These are phyloP conservation scores for Ennomos quercinarius DNA, from an alignment of 2,888 invertebrate genomes.

Conservation along the genomic window DNA sequence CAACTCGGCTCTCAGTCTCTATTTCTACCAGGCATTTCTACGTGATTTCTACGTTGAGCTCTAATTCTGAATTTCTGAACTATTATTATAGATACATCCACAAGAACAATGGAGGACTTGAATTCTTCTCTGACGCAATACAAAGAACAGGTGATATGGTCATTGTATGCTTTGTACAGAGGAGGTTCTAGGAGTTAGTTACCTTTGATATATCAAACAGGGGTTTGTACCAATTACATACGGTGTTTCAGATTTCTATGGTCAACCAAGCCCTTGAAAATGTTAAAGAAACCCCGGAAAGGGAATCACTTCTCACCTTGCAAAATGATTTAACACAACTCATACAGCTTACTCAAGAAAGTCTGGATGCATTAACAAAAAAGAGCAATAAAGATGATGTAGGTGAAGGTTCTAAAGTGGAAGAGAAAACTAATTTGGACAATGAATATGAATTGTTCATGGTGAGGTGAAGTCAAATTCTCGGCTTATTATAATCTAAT, in stretches of 20 bases:
- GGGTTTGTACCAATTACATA: too few relatives aligned
- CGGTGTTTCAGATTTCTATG: slow-evolving; percentile 82
- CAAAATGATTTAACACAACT: slow-evolving; percentile 88
- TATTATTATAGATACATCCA: too few relatives aligned
- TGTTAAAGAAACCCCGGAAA: slow-evolving; percentile 76
- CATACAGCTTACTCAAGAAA: slow-evolving; percentile 88
- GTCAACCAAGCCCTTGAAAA: slow-evolving; percentile 85
- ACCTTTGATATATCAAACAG: too few relatives aligned
- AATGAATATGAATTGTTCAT: slow-evolving; percentile 89
- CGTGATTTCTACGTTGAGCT: too few relatives aligned
- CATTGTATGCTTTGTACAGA: too few relatives aligned
- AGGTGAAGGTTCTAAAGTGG: slow-evolving; percentile 24
- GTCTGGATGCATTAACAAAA: slow-evolving; percentile 64
- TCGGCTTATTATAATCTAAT: too few relatives aligned
- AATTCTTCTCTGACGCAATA: slow-evolving; percentile 69
- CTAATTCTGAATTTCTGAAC: too few relatives aligned
- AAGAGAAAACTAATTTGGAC: slow-evolving; percentile 60
- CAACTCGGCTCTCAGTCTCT: too few relatives aligned
- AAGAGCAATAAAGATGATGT: slow-evolving; percentile 34
- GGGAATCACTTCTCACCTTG: slow-evolving; percentile 85
- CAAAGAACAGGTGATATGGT: slow-evolving; percentile 66
- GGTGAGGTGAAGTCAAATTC: slow-evolving; percentile 70
- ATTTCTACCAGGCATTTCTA: too few relatives aligned
- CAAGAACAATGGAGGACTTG: slow-evolving; percentile 65
- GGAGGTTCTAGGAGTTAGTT: too few relatives aligned